Evolutionary conservation across 2,888 invertebrate genomes (phyloP).

Genomic region (Drosophila infuscata): DNA sequence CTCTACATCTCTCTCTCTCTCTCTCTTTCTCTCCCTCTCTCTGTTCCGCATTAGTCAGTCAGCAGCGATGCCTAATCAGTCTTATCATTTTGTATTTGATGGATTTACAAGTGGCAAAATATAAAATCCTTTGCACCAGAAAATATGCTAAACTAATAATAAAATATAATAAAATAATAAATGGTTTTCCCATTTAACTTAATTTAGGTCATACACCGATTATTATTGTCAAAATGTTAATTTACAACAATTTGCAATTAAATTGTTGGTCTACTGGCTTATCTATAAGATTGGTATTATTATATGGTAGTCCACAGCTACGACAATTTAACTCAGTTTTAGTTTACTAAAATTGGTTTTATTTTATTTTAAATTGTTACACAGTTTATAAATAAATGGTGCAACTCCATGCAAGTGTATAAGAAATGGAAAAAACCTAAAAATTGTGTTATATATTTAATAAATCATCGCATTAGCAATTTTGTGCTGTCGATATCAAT

Average conservation of each 20-base stretch:
- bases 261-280: neutral
- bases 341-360: neutral
- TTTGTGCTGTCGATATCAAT: conserved; percentile 52
- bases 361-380: neutral
- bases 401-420: conserved; percentile 13
- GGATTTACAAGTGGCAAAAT: conserved; percentile 44
- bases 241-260: neutral
- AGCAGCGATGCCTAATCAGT: conserved; percentile 23
- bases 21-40: too few relatives aligned
- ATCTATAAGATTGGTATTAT: too few relatives aligned
- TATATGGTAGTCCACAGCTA: too few relatives aligned
- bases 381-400: neutral
- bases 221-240: neutral
- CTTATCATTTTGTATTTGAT: conserved; percentile 22
- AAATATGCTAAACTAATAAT: neutral
- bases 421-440: conserved; percentile 31
- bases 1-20: neutral
- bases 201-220: neutral
- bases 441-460: conserved; percentile 66
- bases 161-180: too few relatives aligned
- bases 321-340: neutral
- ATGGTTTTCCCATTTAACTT: neutral
- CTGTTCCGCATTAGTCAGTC: conserved; percentile 22
- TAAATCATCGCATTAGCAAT: conserved; percentile 72
- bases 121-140: neutral